These are phyloP conservation scores for Diadromus collaris DNA, from an alignment of 2,888 invertebrate genomes.

Conservation along the genomic window DNA sequence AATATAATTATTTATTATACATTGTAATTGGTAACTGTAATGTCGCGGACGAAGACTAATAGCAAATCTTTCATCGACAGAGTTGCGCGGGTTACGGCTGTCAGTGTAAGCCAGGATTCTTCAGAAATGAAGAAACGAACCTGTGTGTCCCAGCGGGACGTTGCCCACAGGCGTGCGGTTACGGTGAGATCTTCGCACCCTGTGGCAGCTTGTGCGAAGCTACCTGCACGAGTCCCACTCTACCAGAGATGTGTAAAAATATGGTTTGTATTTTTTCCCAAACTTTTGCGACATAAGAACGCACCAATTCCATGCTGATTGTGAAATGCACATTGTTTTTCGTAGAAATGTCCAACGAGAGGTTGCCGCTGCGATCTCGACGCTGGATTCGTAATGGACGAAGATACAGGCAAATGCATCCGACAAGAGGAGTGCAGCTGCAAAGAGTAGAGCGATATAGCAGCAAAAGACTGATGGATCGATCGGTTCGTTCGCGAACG, in stretches of 20 bases:
- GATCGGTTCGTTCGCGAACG: no score
- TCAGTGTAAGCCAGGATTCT: not conserved
- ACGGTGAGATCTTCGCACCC: conserved; percentile 2
- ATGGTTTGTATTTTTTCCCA: conserved; percentile 16
- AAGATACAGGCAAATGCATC: conserved; percentile 27
- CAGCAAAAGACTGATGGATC: not conserved
- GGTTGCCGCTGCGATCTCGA: conserved; percentile 44
- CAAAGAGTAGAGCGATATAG: not conserved
- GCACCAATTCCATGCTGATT: not conserved
- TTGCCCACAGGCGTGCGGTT: conserved; percentile 12
- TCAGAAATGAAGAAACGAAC: conserved; percentile 8
- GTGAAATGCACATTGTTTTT: not conserved
- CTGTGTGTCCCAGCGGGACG: not conserved
- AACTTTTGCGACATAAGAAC: not conserved
- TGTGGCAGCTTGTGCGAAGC: conserved; percentile 20
- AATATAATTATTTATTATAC: not conserved
- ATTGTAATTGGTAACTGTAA: not conserved
- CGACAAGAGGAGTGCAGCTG: not conserved
- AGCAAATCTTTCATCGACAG: not conserved
- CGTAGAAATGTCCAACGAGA: conserved; percentile 14
- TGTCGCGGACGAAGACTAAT: not conserved
- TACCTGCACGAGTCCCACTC: conserved; percentile 7
- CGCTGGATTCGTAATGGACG: conserved; percentile 40
- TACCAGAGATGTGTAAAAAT: not conserved
- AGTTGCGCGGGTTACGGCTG: conserved; percentile 13